Evolutionary conservation across 2,113 vertebrate species (phyloP).

Genomic region (Dipodomys merriami): DNA sequence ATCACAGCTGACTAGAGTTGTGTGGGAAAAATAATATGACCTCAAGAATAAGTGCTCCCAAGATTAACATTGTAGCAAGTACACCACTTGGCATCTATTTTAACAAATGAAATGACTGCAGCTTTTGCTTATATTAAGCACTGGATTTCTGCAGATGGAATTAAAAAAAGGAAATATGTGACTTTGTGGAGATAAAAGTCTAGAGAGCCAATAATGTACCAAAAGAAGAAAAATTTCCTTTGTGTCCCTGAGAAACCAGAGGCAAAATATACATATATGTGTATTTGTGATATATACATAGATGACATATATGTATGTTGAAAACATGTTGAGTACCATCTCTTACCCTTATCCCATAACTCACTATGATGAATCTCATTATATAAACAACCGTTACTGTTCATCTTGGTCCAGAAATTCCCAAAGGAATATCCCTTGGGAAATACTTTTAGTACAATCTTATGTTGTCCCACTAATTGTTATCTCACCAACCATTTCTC

Average conservation of each 20-base stretch:
- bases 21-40: conserved; percentile 56
- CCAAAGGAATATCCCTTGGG: not conserved
- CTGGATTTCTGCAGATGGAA: not conserved
- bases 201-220: not conserved
- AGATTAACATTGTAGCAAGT: conserved; percentile 13
- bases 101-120: conserved; percentile 49
- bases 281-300: not conserved
- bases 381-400: not conserved
- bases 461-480: conserved; percentile 37
- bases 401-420: not conserved
- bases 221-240: conserved; percentile 42
- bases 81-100: conserved; percentile 41
- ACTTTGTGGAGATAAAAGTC: not conserved
- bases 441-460: conserved; percentile 25
- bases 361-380: not conserved
- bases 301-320: not conserved
- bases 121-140: conserved; percentile 52
- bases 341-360: not conserved
- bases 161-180: conserved; percentile 8
- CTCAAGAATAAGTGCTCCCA: conserved; percentile 32
- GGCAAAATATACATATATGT: not conserved
- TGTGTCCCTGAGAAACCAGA: conserved; percentile 18
- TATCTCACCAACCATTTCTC: not conserved
- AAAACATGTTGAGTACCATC: not conserved
- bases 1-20: conserved; percentile 5